A percentile compares a stretch with the other conserved stretches of the same genome.
Conservation (phyloP, 2,113 vertebrate genomes). For the Pachypanchax playfairii region DNA sequence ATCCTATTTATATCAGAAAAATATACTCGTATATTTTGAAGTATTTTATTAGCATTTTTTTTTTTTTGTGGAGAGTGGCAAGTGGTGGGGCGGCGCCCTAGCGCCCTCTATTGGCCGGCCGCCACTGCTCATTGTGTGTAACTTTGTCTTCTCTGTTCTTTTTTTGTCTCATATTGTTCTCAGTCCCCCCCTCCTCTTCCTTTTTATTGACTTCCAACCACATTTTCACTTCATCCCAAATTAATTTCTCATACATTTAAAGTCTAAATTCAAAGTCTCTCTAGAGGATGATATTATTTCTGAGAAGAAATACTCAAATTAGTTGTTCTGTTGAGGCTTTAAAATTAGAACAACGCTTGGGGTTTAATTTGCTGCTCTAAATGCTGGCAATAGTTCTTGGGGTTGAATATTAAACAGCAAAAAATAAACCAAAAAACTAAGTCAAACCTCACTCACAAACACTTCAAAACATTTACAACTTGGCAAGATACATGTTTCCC, state of each 20-base stretch:
- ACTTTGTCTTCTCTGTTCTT: neutral
- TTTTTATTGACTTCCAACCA: neutral
- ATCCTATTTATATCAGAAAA: too few relatives aligned
- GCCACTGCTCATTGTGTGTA: too few relatives aligned
- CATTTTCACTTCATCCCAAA: conserved; percentile 3
- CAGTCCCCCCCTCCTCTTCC: neutral
- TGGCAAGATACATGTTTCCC: neutral
- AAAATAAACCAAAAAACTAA: neutral
- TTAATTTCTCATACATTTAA: conserved; percentile 17
- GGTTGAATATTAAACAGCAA: neutral
- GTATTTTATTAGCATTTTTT: too few relatives aligned
- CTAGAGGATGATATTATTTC: conserved; percentile 14
- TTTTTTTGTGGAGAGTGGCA: too few relatives aligned
- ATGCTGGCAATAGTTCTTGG: neutral
- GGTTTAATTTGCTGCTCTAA: neutral
- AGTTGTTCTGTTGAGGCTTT: conserved; percentile 27
- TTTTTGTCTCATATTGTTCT: neutral
- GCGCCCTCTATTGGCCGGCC: too few relatives aligned
- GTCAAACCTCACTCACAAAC: neutral
- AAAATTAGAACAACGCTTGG: conserved; percentile 19
- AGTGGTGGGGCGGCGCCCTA: too few relatives aligned
- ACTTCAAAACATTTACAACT: neutral
- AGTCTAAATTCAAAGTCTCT: too few relatives aligned
- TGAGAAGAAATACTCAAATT: conserved; percentile 24
- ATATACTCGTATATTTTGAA: too few relatives aligned